phyloP scores from a whole-genome alignment of 2,797 vertebrate genomes.

The Carduelis carduelis region DNA sequence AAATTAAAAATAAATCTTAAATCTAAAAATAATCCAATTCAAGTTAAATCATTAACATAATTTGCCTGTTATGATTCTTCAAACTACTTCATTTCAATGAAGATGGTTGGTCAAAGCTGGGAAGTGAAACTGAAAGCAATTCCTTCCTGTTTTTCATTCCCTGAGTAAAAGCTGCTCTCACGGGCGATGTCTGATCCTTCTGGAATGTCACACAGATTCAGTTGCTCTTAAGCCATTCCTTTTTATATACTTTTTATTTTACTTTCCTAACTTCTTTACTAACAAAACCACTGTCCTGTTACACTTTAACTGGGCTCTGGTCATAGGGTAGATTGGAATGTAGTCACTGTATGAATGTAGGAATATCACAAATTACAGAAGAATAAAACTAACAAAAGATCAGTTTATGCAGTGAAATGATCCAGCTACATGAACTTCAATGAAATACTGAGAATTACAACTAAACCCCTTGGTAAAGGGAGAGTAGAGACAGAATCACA shows the following conservation, averaged over 20 bases:
- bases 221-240: not conserved
- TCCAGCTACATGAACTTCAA: not conserved
- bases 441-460: not conserved
- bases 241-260: not conserved
- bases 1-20: not conserved
- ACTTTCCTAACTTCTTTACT: not conserved
- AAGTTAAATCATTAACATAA: not conserved
- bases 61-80: not conserved
- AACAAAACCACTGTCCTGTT: not conserved
- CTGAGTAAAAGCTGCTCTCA: not conserved
- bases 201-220: too few relatives aligned
- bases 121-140: not conserved
- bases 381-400: not conserved
- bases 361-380: not conserved
- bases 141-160: not conserved
- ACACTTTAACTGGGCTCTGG: not conserved
- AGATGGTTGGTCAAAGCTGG: not conserved
- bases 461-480: not conserved
- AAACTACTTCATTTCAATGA: not conserved
- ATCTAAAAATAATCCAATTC: not conserved
- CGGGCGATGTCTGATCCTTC: fast-evolving
- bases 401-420: not conserved
- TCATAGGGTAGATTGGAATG: not conserved
- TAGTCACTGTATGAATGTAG: not conserved
- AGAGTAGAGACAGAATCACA: not conserved